A percentile compares a stretch with the other conserved stretches of the same genome.
Conservation (phyloP, 1,140 invertebrate genomes). For the Drosophila bocki region DNA sequence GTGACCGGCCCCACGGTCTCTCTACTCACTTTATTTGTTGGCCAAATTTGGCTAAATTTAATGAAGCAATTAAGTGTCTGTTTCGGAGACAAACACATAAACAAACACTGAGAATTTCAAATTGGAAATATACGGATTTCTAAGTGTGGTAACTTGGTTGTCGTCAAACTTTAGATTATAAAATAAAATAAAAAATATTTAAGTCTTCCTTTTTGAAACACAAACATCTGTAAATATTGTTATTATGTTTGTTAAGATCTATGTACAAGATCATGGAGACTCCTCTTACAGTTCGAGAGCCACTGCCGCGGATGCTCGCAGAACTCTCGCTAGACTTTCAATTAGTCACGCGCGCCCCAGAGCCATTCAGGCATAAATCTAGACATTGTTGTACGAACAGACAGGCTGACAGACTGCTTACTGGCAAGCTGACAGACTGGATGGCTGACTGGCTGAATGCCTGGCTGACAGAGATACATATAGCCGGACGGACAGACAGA, state of each 20-base stretch:
- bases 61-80: conserved; percentile 83
- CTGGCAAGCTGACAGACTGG: conserved; percentile 53
- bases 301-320: conserved; percentile 35
- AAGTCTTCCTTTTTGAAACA: background rate
- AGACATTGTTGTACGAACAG: conserved; percentile 72
- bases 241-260: background rate
- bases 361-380: conserved; percentile 76
- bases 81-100: conserved; percentile 43
- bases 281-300: conserved; percentile 47
- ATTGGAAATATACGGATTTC: conserved; percentile 26
- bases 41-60: conserved; percentile 83
- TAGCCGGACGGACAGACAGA: conserved; percentile 1
- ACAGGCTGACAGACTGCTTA: conserved; percentile 53
- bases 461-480: conserved; percentile 33
- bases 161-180: conserved; percentile 1
- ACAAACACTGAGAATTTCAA: conserved; percentile 37
- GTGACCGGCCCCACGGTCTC: conserved; percentile 42
- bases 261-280: background rate
- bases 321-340: conserved; percentile 77
- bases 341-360: conserved; percentile 78
- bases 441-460: conserved; percentile 35
- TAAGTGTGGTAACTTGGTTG: conserved; percentile 27
- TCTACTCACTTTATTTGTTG: conserved; percentile 43
- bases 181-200: background rate
- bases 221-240: too few relatives aligned